These are phyloP conservation scores for Neelides sp. DNA, from an alignment of 1,140 invertebrate species.

Conservation along the genomic window DNA sequence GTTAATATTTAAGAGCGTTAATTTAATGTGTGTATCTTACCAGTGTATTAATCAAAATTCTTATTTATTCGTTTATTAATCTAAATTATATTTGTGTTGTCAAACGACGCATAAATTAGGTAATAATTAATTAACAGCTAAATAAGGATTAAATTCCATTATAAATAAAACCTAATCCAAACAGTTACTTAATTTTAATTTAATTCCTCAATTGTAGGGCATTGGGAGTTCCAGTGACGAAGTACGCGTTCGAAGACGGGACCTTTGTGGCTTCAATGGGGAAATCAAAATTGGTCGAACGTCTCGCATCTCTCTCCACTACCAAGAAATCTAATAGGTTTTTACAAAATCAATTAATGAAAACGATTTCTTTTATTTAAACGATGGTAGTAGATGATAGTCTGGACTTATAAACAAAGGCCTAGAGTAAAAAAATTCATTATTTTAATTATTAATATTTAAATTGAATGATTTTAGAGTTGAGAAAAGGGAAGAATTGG, in stretches of 20 bases:
- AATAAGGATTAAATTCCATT: background rate
- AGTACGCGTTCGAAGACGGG: slow-evolving; percentile 78
- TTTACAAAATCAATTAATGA: background rate
- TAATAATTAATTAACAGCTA: background rate
- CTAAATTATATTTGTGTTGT: too few relatives aligned
- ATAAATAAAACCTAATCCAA: background rate
- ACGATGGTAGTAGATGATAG: background rate
- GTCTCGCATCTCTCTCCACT: slow-evolving; percentile 6
- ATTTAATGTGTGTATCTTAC: slow-evolving; percentile 4
- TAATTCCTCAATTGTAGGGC: slow-evolving; percentile 47
- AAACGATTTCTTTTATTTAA: background rate
- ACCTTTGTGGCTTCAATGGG: slow-evolving; percentile 6
- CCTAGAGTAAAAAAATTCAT: background rate
- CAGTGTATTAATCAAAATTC: slow-evolving; percentile 22
- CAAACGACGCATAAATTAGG: too few relatives aligned
- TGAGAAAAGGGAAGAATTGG: too few relatives aligned
- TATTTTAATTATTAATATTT: background rate
- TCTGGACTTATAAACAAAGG: background rate
- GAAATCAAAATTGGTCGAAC: background rate
- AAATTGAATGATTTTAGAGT: too few relatives aligned
- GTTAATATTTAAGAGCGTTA: background rate
- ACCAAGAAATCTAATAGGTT: background rate
- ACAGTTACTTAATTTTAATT: slow-evolving; percentile 5
- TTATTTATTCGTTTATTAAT: background rate
- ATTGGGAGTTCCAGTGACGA: slow-evolving; percentile 66